These are phyloP conservation scores for Vicugna pacos DNA, from an alignment of 2,113 vertebrate species.

Conservation along the genomic window DNA sequence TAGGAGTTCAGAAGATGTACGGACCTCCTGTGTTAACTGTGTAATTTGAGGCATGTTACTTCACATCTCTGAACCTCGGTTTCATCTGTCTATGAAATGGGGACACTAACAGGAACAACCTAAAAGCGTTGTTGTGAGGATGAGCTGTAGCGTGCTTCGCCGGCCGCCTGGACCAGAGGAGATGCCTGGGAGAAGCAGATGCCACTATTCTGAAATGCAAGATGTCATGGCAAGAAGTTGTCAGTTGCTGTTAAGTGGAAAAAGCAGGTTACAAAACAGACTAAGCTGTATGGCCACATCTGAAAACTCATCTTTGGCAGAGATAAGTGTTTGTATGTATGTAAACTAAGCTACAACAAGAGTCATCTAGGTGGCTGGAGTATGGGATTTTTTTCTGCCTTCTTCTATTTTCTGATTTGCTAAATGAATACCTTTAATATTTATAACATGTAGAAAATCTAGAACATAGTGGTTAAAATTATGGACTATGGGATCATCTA, in stretches of 20 bases:
- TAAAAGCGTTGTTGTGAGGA: background rate
- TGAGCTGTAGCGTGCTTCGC: background rate
- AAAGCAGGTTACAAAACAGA: background rate
- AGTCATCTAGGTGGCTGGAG: background rate
- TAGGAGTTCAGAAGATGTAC: background rate
- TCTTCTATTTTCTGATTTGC: background rate
- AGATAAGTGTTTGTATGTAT: background rate
- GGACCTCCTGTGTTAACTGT: background rate
- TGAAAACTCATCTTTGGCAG: background rate
- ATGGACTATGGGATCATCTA: background rate
- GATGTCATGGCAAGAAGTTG: background rate
- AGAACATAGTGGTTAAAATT: background rate
- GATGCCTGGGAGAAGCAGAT: background rate
- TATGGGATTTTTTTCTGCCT: background rate
- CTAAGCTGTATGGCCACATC: background rate
- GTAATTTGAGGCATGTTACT: background rate
- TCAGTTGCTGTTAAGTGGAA: background rate
- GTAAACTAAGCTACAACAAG: background rate
- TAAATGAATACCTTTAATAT: background rate
- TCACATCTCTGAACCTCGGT: background rate
- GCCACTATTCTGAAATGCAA: background rate
- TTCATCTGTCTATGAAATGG: background rate
- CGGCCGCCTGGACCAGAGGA: background rate
- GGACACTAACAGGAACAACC: background rate
- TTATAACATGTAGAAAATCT: background rate